Conservation (phyloP, 2,888 invertebrate genomes). For the Aporophyla nigra region DNA sequence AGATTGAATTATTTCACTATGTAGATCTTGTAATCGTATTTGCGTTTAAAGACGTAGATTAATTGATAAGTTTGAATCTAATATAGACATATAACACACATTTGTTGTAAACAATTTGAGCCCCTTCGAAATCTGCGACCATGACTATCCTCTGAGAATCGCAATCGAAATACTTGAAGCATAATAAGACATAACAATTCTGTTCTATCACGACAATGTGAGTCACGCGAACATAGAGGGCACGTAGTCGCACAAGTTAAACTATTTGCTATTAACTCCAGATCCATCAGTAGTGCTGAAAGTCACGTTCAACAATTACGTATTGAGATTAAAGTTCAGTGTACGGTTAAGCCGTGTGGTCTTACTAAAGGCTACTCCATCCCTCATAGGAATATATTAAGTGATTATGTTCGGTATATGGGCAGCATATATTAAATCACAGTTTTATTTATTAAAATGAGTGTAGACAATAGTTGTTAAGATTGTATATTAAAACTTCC, state of each 20-base stretch:
- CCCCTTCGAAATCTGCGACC: neutral
- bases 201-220: conserved; percentile 46
- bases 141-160: conserved; percentile 12
- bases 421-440: neutral
- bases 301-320: conserved; percentile 65
- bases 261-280: conserved; percentile 59
- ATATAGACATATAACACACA: neutral
- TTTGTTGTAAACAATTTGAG: neutral
- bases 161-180: conserved; percentile 32
- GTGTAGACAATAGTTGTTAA: too few relatives aligned
- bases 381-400: neutral
- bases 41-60: neutral
- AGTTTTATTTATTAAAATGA: neutral
- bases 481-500: too few relatives aligned
- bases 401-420: neutral
- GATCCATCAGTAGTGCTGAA: conserved; percentile 49
- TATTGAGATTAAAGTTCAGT: conserved; percentile 62
- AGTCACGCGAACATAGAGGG: conserved; percentile 38
- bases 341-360: conserved; percentile 45
- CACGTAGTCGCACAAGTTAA: conserved; percentile 41
- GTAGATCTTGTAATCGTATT: too few relatives aligned
- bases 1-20: neutral
- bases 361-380: conserved; percentile 2
- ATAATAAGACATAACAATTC: conserved; percentile 56
- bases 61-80: neutral